These are phyloP conservation scores for Leptobrachium ailaonicum DNA, from an alignment of 2,113 vertebrate genomes.

Conservation along the genomic window DNA sequence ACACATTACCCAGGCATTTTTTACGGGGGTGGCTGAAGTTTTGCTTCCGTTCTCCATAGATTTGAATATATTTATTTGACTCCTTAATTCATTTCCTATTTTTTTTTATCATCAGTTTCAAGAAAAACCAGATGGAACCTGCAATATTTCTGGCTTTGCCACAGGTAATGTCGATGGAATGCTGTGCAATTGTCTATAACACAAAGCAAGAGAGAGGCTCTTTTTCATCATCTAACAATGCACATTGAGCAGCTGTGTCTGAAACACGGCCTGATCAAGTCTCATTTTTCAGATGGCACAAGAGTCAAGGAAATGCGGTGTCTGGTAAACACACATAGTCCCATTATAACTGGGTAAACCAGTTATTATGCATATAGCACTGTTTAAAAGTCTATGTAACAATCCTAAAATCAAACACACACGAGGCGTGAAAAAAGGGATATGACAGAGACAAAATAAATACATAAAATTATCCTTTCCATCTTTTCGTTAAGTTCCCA, in stretches of 20 bases:
- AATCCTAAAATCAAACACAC: constrained; percentile 28
- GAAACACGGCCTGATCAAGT: neutral
- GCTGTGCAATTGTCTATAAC: constrained; percentile 20
- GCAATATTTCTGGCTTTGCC: neutral
- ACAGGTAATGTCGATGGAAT: constrained; percentile 1
- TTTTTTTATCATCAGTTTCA: neutral
- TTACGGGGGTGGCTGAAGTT: neutral
- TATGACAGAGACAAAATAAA: neutral
- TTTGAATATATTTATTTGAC: neutral
- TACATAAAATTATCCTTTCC: neutral
- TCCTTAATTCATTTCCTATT: no score
- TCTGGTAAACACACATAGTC: neutral
- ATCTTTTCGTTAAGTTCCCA: neutral
- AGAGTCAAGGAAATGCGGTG: neutral
- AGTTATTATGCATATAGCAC: constrained; percentile 29
- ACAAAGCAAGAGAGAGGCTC: constrained; percentile 9
- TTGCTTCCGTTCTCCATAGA: neutral
- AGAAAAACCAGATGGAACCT: constrained; percentile 37
- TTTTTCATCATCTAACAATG: constrained; percentile 38
- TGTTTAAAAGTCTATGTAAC: constrained; percentile 21
- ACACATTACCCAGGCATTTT: neutral
- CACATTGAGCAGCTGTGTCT: constrained; percentile 8
- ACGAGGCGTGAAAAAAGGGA: constrained; percentile 33
- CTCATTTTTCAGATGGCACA: constrained; percentile 23
- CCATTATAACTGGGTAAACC: constrained; percentile 30